A percentile compares a stretch with the other conserved stretches of the same genome.
Conservation (phyloP, 2,797 vertebrate genomes). For the Muraenolepis orangiensis region DNA sequence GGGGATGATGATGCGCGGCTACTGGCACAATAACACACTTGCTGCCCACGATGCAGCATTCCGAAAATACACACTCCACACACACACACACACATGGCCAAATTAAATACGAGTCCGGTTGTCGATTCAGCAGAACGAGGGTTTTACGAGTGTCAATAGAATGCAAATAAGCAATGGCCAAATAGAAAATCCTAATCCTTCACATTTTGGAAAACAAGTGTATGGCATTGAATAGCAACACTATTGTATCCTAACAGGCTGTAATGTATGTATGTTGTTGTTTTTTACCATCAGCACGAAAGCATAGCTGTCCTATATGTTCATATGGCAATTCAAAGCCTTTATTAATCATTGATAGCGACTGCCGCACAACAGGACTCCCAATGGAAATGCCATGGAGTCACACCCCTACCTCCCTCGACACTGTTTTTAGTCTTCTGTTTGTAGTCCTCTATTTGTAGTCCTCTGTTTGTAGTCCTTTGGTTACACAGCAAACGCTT, state of each 20-base stretch:
- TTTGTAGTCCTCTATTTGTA: neutral
- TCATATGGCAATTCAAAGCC: neutral
- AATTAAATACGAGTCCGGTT: neutral
- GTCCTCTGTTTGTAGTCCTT: neutral
- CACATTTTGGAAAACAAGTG: too few species aligned
- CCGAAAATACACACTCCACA: too few species aligned
- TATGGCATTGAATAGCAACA: neutral
- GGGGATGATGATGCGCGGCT: too few species aligned
- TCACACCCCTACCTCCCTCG: neutral
- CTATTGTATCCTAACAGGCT: neutral
- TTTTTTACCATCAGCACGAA: neutral
- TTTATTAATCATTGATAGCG: neutral
- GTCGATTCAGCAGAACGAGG: neutral
- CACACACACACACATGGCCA: neutral
- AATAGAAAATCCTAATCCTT: neutral
- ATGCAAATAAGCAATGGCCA: too few species aligned
- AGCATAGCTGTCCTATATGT: neutral
- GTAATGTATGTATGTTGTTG: neutral
- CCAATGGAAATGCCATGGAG: neutral
- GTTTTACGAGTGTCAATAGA: too few species aligned
- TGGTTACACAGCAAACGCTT: neutral
- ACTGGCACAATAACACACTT: neutral
- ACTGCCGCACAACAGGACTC: neutral
- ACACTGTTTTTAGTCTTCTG: neutral
- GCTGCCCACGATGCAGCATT: neutral